These are phyloP conservation scores for Hipparchia sbordonii DNA, from an alignment of 2,888 invertebrate genomes.

Conservation along the genomic window DNA sequence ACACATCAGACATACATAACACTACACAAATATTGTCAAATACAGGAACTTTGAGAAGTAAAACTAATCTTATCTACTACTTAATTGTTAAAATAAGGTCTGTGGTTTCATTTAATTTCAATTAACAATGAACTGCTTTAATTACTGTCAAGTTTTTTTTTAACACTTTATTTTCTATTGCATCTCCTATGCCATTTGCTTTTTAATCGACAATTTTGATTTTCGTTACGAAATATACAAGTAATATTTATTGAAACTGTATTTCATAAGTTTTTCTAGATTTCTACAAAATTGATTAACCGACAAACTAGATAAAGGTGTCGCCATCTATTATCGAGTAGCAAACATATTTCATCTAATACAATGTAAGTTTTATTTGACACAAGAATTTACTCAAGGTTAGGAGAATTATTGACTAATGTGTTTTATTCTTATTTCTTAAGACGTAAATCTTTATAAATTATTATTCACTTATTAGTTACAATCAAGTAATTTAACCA, in stretches of 20 bases:
- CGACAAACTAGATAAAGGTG: slow-evolving; percentile 11
- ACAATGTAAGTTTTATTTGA: background rate
- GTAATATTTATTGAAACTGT: background rate
- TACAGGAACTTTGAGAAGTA: slow-evolving; percentile 67
- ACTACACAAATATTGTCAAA: slow-evolving; percentile 67
- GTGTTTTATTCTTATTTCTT: too few relatives aligned
- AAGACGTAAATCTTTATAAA: too few relatives aligned
- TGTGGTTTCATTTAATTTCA: background rate
- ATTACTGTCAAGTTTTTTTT: background rate
- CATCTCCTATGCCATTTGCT: too few relatives aligned
- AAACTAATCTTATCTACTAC: slow-evolving; percentile 39
- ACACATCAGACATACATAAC: slow-evolving; percentile 21
- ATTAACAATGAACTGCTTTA: background rate
- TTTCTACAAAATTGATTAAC: background rate
- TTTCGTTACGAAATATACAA: too few relatives aligned
- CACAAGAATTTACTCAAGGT: background rate
- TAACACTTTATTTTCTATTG: too few relatives aligned
- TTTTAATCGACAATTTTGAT: too few relatives aligned
- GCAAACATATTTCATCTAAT: background rate
- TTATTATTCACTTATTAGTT: too few relatives aligned
- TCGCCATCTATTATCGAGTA: slow-evolving; percentile 32
- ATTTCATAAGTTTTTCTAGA: background rate
- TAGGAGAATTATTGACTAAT: too few relatives aligned
- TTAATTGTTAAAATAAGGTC: slow-evolving; percentile 13
- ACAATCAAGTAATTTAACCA: too few relatives aligned